Evolutionary conservation across 1,140 invertebrate genomes (phyloP).

Genomic region (Trichonephila inaurata): DNA sequence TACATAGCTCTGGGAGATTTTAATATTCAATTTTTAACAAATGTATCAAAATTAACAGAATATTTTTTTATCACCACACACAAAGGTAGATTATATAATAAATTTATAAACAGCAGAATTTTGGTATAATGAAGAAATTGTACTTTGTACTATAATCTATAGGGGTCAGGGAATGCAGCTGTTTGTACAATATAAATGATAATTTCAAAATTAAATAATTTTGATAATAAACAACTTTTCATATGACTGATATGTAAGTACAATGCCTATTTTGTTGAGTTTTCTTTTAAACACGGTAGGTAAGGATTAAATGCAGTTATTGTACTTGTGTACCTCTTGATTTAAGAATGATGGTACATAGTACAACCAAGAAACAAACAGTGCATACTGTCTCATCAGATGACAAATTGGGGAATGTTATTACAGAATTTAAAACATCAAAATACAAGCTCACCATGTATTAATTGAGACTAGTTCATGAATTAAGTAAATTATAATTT

Average conservation of each 20-base stretch:
- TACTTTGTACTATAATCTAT: too few relatives aligned
- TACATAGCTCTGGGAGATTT: neutral
- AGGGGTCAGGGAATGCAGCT: too few relatives aligned
- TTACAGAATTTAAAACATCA: slow-evolving; percentile 44
- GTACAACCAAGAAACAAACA: neutral
- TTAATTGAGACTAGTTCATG: slow-evolving; percentile 46
- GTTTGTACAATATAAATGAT: too few relatives aligned
- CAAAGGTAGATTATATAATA: neutral
- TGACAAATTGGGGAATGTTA: neutral
- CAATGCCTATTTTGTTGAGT: slow-evolving; percentile 13
- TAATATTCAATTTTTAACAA: neutral
- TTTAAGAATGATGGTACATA: neutral
- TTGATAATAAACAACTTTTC: neutral
- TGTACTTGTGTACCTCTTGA: neutral
- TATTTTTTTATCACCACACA: neutral
- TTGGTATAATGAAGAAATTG: too few relatives aligned
- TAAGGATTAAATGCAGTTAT: neutral
- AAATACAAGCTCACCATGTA: slow-evolving; percentile 51
- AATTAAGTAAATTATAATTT: slow-evolving; percentile 47
- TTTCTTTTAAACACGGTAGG: neutral
- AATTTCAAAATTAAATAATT: neutral
- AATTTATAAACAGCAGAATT: too few relatives aligned
- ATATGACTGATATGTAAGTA: slow-evolving; percentile 34
- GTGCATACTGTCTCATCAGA: neutral
- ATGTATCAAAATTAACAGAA: neutral